Conservation (phyloP, 2,797 vertebrate genomes). For the Chiloscyllium punctatum region DNA sequence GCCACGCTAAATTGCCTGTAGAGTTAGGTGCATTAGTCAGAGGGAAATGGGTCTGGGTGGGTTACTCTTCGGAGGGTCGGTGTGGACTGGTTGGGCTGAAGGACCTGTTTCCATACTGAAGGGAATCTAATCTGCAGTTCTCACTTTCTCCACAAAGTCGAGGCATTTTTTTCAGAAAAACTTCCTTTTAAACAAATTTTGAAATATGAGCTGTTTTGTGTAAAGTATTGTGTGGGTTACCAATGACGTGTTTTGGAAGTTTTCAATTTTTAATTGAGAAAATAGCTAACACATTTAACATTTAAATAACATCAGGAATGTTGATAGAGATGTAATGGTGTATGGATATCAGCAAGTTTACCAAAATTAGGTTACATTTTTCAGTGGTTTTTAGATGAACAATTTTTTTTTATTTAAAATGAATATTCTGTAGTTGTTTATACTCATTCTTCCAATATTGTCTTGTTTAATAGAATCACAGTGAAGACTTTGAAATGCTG, state of each 20-base stretch:
- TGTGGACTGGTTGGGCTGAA: no score
- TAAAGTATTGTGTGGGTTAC: neutral
- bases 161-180: neutral
- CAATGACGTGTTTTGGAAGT: neutral
- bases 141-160: slow-evolving; percentile 19
- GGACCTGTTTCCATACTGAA: no score
- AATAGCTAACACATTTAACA: neutral
- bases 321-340: neutral
- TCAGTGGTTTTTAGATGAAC: neutral
- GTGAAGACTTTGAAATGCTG: slow-evolving; percentile 80
- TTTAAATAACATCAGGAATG: neutral
- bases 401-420: neutral
- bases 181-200: neutral
- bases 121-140: no score
- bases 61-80: no score
- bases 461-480: slow-evolving; percentile 62
- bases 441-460: slow-evolving; percentile 2
- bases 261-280: neutral
- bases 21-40: no score
- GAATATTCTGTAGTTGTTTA: neutral
- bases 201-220: neutral
- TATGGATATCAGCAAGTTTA: neutral
- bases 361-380: neutral
- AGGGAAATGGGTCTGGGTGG: no score
- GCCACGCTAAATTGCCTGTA: no score